Evolutionary conservation across 2,888 invertebrate genomes (phyloP).

Genomic region (Hemithea aestivaria): DNA sequence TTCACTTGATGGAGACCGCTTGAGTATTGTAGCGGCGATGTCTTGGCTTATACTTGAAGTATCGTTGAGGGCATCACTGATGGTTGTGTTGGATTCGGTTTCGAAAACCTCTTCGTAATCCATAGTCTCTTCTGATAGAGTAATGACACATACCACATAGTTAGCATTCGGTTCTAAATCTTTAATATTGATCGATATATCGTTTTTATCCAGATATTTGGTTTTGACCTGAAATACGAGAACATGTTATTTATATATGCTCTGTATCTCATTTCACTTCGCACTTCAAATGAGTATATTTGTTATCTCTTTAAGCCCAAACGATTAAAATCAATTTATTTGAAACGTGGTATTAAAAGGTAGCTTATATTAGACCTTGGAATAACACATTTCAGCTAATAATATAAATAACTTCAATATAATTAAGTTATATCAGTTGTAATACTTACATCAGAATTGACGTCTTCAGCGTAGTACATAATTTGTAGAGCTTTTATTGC

Average conservation of each 20-base stretch:
- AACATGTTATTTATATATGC: constrained; percentile 13
- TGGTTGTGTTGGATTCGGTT: constrained; percentile 42
- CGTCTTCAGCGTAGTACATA: constrained; percentile 83
- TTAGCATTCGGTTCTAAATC: constrained; percentile 56
- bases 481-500: constrained; percentile 90
- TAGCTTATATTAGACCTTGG: too few species aligned
- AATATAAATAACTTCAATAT: too few species aligned
- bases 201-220: constrained; percentile 58
- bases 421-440: too few species aligned
- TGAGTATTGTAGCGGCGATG: constrained; percentile 54
- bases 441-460: constrained; percentile 51
- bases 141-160: constrained; percentile 63
- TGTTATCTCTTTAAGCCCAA: too few species aligned
- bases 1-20: constrained; percentile 67
- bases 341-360: too few species aligned
- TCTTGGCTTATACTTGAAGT: constrained; percentile 57
- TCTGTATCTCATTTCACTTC: too few species aligned
- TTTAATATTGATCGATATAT: constrained; percentile 57
- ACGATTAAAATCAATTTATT: too few species aligned
- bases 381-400: too few species aligned
- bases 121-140: constrained; percentile 55
- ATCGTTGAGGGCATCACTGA: constrained; percentile 40
- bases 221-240: constrained; percentile 57
- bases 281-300: too few species aligned
- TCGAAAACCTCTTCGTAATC: constrained; percentile 43